Evolutionary conservation across 1,140 invertebrate genomes (phyloP).

Genomic region (Lordiphosa clarofinis): DNA sequence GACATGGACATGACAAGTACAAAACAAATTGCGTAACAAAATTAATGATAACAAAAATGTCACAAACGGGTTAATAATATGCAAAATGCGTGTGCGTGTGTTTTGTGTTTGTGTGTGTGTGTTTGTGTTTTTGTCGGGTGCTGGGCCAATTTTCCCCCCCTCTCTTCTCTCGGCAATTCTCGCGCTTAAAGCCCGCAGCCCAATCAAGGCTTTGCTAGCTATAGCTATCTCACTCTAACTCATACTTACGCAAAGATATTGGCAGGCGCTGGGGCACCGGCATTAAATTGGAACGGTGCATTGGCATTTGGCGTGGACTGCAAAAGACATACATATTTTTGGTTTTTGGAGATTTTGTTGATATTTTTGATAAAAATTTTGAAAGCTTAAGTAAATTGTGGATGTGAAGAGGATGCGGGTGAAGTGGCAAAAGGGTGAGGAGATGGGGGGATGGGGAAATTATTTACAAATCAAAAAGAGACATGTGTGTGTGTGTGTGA

Average conservation of each 20-base stretch:
- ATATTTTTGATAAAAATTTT: slow-evolving; percentile 30
- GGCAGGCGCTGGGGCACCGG: slow-evolving; percentile 49
- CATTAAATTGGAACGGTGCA: slow-evolving; percentile 65
- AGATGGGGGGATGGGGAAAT: background rate
- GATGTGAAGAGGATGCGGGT: too few relatives aligned
- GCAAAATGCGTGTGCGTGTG: background rate
- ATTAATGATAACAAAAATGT: slow-evolving; percentile 24
- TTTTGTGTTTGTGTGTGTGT: too few relatives aligned
- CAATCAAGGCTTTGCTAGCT: too few relatives aligned
- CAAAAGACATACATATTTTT: slow-evolving; percentile 49
- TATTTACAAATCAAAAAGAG: slow-evolving; percentile 5
- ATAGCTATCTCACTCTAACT: slow-evolving; percentile 14
- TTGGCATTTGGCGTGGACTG: slow-evolving; percentile 58
- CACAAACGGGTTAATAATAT: slow-evolving; percentile 48
- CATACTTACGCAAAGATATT: slow-evolving; percentile 74
- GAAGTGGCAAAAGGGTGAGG: background rate
- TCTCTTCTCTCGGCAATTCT: slow-evolving; percentile 1
- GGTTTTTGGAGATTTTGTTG: slow-evolving; percentile 21
- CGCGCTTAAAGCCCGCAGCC: slow-evolving; percentile 3
- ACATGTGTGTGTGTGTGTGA: background rate
- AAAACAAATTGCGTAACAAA: slow-evolving; percentile 31
- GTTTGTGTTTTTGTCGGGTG: slow-evolving; percentile 9
- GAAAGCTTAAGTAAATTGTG: too few relatives aligned
- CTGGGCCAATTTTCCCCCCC: background rate
- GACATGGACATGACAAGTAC: slow-evolving; percentile 1